Base-by-base conservation (phyloP, 2,113 vertebrate species). In the Corythaixoides concolor region DNA sequence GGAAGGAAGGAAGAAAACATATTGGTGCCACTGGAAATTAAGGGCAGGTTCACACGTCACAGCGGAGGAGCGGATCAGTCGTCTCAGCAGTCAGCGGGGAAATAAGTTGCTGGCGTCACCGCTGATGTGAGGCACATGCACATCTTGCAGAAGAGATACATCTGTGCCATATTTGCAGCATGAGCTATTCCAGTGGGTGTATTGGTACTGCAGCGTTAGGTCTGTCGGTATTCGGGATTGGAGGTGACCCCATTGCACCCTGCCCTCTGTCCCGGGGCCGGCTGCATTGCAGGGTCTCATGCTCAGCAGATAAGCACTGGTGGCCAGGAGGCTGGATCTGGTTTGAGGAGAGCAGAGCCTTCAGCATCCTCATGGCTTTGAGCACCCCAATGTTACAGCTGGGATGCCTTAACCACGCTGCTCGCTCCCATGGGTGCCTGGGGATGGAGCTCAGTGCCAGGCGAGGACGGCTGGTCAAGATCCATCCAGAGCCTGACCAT, bases 21-120 rank as follows among this genome's bases (percentile, higher is more conserved):
- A 43, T 89, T 68, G 75, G 55, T 90, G 89, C 6, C 82, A 55
- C n/a, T 60, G 89, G 89, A 39, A 79, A 91, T 52, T 41, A 83
- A 84, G 90, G 78, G 78, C 89, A 87, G 82, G 79, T 70, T 85
- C 82, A 7, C 91, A 72, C 58, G 80, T 91, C 89, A 90, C 49
- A 41, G 94, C 67, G 7, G 82, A 82, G 82, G 82, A 91, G 85
- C 12, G 6, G 92, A 85, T 83, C 88, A 67, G 90, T 86, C 30
- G 55, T 26, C 91, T 86, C 93, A 67, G 92, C 86, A 95, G 70
- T 66, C 94, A 88, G 94, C n/a, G 11, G 95, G 96, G 96, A 95
- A 95, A 90, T 78, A 81, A 97, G 95, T 56, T 81, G 94, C 95
- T 97, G 90, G 86, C 89, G 76, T 96, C 96, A 96, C 94, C 12